phyloP scores from a whole-genome alignment of 2,797 vertebrate genomes.

The Platalea minor region DNA sequence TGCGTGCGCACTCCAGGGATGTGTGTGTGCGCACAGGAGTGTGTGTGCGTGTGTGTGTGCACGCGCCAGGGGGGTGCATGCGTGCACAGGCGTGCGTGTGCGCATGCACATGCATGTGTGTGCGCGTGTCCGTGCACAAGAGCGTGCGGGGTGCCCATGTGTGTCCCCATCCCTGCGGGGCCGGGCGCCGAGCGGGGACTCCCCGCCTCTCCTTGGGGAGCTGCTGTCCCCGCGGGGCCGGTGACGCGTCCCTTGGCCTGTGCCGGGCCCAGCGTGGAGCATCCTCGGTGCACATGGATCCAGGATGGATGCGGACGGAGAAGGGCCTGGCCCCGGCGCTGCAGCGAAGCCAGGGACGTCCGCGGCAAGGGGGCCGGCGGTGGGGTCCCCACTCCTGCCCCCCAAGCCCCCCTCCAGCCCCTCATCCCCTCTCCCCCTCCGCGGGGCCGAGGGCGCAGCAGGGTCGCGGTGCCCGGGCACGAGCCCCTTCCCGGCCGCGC shows the following conservation, averaged over 20 bases:
- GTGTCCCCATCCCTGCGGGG: accelerated
- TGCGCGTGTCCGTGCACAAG: background rate
- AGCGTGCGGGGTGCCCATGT: accelerated
- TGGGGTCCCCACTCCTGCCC: background rate
- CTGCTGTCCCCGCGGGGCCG: accelerated
- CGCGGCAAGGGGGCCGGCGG: accelerated
- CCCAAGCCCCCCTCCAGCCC: background rate
- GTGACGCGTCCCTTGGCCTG: accelerated
- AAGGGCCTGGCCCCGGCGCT: accelerated
- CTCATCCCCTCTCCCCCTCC: background rate
- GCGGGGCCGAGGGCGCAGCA: accelerated
- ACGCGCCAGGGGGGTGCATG: too few relatives aligned
- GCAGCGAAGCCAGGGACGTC: too few relatives aligned
- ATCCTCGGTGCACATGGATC: accelerated
- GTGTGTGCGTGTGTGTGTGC: accelerated
- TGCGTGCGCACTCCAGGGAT: too few relatives aligned
- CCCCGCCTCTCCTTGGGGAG: accelerated
- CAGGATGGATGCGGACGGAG: accelerated
- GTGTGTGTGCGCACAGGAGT: too few relatives aligned
- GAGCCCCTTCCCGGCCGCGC: background rate
- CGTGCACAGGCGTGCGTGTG: background rate
- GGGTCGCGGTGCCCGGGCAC: background rate
- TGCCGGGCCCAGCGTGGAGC: accelerated
- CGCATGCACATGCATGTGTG: accelerated
- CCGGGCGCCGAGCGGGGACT: accelerated